Evolutionary conservation across 2,888 invertebrate genomes (phyloP).

Genomic region (Petrophora chlorosata): DNA sequence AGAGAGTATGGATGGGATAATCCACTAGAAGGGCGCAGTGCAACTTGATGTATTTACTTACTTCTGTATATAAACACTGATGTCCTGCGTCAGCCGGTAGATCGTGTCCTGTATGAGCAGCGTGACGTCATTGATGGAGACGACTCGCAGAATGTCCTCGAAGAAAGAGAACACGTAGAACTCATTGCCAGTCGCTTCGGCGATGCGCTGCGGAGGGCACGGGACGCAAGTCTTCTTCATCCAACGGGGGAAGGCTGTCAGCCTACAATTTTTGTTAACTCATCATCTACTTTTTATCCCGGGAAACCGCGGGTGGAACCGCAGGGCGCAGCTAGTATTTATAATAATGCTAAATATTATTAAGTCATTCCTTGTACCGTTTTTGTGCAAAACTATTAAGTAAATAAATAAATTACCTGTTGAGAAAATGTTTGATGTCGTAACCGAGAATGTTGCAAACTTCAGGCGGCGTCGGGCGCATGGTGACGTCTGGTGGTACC

Average conservation of each 20-base stretch:
- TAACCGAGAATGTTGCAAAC: conserved; percentile 90
- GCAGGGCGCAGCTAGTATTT: no score
- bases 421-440: conserved; percentile 90
- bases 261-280: conserved; percentile 58
- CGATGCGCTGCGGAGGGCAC: conserved; percentile 85
- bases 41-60: conserved; percentile 46
- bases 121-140: conserved; percentile 87
- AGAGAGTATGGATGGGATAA: no score
- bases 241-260: conserved; percentile 93
- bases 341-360: no score
- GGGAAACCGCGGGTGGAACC: no score
- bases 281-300: neutral
- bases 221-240: conserved; percentile 91
- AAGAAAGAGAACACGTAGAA: conserved; percentile 89
- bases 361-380: no score
- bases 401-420: conserved; percentile 76
- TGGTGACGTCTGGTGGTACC: conserved; percentile 88
- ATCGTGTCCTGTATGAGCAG: conserved; percentile 87
- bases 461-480: conserved; percentile 90
- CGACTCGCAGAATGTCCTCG: conserved; percentile 89
- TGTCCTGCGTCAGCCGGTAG: conserved; percentile 86
- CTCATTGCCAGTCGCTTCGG: conserved; percentile 80
- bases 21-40: no score
- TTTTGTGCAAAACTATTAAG: no score
- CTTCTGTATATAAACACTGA: conserved; percentile 85